These are phyloP conservation scores for Melanargia galathea DNA, from an alignment of 2,888 invertebrate genomes.

Conservation along the genomic window DNA sequence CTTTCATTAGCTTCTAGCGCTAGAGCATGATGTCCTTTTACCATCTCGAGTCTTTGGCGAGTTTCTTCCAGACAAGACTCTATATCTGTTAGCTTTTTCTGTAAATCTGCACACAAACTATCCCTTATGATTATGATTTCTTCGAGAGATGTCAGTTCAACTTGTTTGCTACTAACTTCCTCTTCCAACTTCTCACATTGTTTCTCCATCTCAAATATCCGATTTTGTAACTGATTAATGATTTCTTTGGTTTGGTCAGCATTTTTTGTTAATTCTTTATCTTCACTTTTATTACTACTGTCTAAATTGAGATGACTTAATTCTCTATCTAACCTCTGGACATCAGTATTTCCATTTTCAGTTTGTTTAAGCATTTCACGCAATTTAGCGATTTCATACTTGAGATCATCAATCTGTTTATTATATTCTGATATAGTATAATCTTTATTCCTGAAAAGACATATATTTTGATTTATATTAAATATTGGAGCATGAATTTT, in stretches of 20 bases:
- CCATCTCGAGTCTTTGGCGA: constrained; percentile 74
- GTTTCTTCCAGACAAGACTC: constrained; percentile 68
- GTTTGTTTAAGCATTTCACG: constrained; percentile 45
- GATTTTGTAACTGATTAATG: constrained; percentile 53
- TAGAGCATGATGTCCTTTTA: constrained; percentile 76
- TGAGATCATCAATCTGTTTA: constrained; percentile 73
- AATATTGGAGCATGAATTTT: too few species aligned
- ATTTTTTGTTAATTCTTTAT: constrained; percentile 28
- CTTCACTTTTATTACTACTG: constrained; percentile 28
- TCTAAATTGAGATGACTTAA: constrained; percentile 48
- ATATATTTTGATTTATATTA: not conserved
- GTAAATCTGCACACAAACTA: constrained; percentile 72
- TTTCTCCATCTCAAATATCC: constrained; percentile 59
- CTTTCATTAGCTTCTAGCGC: constrained; percentile 79
- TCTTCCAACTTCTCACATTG: constrained; percentile 67
- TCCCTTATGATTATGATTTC: constrained; percentile 73
- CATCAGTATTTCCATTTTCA: constrained; percentile 42
- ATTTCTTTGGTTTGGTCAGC: constrained; percentile 40
- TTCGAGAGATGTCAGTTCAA: constrained; percentile 69
- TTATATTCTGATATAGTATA: constrained; percentile 69
- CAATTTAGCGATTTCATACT: constrained; percentile 60
- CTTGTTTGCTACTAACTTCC: constrained; percentile 69
- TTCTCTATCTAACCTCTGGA: constrained; percentile 50
- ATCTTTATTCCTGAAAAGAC: constrained; percentile 68
- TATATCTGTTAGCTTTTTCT: constrained; percentile 65